Evolutionary conservation across 2,113 vertebrate genomes (phyloP).

Genomic region (Heliornis fulica): DNA sequence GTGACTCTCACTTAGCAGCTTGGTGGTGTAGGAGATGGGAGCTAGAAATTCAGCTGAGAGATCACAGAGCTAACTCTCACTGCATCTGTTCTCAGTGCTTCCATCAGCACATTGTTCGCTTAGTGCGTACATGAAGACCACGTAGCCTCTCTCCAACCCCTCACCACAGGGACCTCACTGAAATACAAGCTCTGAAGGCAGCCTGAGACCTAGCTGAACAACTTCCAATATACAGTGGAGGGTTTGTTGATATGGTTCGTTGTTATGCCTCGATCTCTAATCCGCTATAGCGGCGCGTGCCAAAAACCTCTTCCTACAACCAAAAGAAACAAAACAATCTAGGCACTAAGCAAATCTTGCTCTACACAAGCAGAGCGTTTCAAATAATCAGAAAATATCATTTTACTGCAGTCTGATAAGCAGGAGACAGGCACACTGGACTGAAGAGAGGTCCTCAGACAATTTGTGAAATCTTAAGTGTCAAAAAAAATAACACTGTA

Average conservation of each 20-base stretch:
- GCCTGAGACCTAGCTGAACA: not conserved
- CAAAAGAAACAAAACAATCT: not conserved
- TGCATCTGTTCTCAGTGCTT: constrained; percentile 34
- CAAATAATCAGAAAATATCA: not conserved
- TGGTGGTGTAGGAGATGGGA: not conserved
- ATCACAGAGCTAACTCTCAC: not conserved
- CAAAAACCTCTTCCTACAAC: constrained; percentile 7
- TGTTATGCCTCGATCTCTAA: not conserved
- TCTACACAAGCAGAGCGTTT: not conserved
- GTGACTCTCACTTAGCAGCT: constrained; percentile 19
- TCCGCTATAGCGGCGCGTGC: not conserved
- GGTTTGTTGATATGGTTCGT: not conserved
- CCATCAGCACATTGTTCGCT: not conserved
- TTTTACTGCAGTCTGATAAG: not conserved
- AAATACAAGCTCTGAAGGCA: not conserved
- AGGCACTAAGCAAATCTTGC: not conserved
- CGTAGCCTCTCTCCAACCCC: not conserved
- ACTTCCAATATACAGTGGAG: not conserved
- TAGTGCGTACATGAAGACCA: not conserved
- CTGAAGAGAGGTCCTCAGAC: not conserved
- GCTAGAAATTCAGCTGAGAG: constrained; percentile 8
- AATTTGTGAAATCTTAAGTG: not conserved
- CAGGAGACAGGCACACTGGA: not conserved
- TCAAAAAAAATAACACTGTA: not conserved
- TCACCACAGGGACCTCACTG: not conserved